These are phyloP conservation scores for Nesoenas mayeri DNA, from an alignment of 2,113 vertebrate genomes.

Conservation along the genomic window DNA sequence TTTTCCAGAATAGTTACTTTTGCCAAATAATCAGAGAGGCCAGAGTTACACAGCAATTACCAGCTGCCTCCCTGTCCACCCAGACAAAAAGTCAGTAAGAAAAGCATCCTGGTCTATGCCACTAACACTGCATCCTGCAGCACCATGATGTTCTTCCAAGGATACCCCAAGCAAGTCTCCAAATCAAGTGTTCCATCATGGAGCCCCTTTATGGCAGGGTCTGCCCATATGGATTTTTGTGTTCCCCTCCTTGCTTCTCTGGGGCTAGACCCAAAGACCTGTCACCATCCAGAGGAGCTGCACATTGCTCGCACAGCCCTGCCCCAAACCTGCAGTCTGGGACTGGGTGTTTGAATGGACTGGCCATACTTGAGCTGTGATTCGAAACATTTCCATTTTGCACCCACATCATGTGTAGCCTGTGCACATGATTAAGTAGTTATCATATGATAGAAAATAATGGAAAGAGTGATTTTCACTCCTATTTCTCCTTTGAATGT, in stretches of 20 bases:
- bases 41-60: background rate
- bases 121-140: background rate
- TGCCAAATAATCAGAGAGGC: background rate
- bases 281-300: background rate
- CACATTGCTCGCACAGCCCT: background rate
- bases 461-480: background rate
- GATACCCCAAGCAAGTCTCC: background rate
- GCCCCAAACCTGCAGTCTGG: background rate
- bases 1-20: background rate
- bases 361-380: background rate
- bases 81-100: background rate
- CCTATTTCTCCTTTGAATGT: background rate
- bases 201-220: fast-evolving
- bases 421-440: background rate
- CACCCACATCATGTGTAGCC: background rate
- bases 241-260: background rate
- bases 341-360: background rate
- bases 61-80: background rate
- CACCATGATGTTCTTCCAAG: background rate
- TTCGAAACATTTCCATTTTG: background rate
- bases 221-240: background rate
- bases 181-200: background rate
- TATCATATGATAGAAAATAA: background rate
- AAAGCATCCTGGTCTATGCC: background rate
- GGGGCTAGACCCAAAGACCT: background rate